Evolutionary conservation across 1,140 invertebrate genomes (phyloP).

Genomic region (Danaus plexippus): DNA sequence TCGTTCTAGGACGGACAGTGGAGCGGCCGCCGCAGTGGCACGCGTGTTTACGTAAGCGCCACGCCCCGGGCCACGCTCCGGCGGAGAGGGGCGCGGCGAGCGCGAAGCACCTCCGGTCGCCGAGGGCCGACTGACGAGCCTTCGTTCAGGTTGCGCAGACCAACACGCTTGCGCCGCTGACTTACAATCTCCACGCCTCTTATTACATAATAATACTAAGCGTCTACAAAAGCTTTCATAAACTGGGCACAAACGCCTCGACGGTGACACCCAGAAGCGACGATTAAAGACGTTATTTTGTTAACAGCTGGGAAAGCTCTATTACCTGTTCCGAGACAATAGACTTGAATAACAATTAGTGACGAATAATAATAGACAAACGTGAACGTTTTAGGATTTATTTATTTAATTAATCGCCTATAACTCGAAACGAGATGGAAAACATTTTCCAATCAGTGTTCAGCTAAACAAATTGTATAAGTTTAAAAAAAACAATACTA

Average conservation of each 20-base stretch:
- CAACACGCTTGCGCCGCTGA: constrained; percentile 39
- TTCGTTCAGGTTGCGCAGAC: constrained; percentile 33
- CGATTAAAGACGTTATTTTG: constrained; percentile 5
- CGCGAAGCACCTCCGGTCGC: constrained; percentile 63
- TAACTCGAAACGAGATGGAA: too few relatives aligned
- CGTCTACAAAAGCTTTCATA: constrained; percentile 34
- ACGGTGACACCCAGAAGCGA: constrained; percentile 21
- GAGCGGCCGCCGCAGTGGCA: constrained; percentile 48
- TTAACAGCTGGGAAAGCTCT: too few relatives aligned
- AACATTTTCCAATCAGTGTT: too few relatives aligned
- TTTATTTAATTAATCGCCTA: too few relatives aligned
- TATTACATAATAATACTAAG: constrained; percentile 55
- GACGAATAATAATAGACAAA: too few relatives aligned
- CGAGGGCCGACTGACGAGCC: constrained; percentile 65
- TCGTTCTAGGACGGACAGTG: constrained; percentile 62
- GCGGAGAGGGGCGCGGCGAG: constrained; percentile 67
- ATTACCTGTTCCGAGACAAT: too few relatives aligned
- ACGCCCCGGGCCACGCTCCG: constrained; percentile 67
- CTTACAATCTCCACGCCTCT: constrained; percentile 46
- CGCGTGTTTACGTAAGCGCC: constrained; percentile 71
- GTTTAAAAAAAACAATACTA: too few relatives aligned
- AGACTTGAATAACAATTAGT: too few relatives aligned
- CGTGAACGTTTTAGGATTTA: too few relatives aligned
- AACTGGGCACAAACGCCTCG: constrained; percentile 20
- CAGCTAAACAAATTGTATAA: too few relatives aligned